Evolutionary conservation across 1,140 invertebrate species (phyloP), one percentile per base, ranked within the genome.

Genomic region (Drosophila triauraria): DNA sequence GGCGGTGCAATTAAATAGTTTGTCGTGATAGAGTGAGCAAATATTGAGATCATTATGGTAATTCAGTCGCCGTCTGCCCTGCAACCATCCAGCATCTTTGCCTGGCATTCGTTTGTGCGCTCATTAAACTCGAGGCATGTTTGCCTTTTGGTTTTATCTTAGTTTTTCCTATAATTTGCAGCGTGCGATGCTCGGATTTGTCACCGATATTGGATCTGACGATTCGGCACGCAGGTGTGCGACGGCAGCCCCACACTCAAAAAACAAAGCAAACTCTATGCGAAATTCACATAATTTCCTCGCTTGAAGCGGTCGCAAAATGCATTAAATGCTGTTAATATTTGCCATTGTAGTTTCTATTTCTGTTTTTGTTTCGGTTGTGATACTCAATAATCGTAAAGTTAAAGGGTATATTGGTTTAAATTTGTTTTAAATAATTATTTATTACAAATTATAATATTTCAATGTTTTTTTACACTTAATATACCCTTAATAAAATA

Each of bases 31-130:
- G 84, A 90, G 86, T 76, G 85, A 82, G 75, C 78, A 90, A 90
- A 90, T 90, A 90, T 90, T 90, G 85, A 90, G 85, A 90, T 90
- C 85, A 90, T 90, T 90, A 90, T 90, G 85, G 78, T 90, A 90
- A 90, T 90, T 77, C 53, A 17, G 53, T 3, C 30, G 51, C 78
- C 23, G 46, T 44, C 43, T 74, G 82, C 80, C 76, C 67, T 78
- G 69, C 46, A 75, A 72, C 79, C 57, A 60, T 69, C 51, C 53
- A 47, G 68, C 81, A 64, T 84, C 85, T 85, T 68, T 78, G 32
- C 32, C 32, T 35, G 78, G 77, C 84, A 87, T 75, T 63, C 81
- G 75, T 78, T 68, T 38, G 75, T 65, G 54, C 70, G 72, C 71
- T 77, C 79, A 86, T 82, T 88, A 83, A 88, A 84, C 84, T 83